Percentiles rank a stretch among this genome's conserved stretches.
Evolutionary conservation across 1,140 invertebrate genomes (phyloP).

Genomic region (Saxidomus purpurata): DNA sequence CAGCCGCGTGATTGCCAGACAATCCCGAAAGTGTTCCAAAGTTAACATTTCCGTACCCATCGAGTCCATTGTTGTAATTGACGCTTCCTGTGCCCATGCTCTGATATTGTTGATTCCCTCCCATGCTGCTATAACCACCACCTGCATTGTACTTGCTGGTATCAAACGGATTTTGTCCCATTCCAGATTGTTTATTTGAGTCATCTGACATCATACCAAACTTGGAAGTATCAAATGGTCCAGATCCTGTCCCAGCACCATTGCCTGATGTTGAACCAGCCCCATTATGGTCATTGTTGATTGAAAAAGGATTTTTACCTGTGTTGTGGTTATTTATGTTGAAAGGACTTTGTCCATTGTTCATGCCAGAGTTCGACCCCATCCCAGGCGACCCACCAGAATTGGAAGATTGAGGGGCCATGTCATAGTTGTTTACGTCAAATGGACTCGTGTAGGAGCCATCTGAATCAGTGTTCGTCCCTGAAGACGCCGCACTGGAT

Average conservation of each 20-base stretch:
- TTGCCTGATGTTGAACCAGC: background rate
- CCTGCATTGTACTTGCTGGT: conserved; percentile 5
- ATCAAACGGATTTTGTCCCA: conserved; percentile 31
- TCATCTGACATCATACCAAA: background rate
- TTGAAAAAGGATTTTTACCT: background rate
- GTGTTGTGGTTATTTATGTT: conserved; percentile 1
- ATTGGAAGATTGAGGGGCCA: background rate
- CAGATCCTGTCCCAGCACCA: background rate
- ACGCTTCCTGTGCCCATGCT: background rate
- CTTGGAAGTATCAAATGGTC: conserved; percentile 25
- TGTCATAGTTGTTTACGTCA: conserved; percentile 40
- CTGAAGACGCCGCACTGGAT: background rate
- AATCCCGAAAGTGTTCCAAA: conserved; percentile 35
- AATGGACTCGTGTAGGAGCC: conserved; percentile 9
- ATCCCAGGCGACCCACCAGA: background rate
- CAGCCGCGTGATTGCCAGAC: background rate
- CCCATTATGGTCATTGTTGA: background rate
- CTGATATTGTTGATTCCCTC: background rate
- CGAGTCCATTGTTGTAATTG: background rate
- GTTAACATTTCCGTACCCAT: conserved; percentile 42
- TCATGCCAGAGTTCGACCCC: background rate
- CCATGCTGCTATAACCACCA: background rate
- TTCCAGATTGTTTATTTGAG: background rate
- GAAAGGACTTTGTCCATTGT: conserved; percentile 23
- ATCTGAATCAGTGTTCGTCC: background rate